Conservation (phyloP, 2,888 invertebrate species). For the Lottia gigantea region DNA sequence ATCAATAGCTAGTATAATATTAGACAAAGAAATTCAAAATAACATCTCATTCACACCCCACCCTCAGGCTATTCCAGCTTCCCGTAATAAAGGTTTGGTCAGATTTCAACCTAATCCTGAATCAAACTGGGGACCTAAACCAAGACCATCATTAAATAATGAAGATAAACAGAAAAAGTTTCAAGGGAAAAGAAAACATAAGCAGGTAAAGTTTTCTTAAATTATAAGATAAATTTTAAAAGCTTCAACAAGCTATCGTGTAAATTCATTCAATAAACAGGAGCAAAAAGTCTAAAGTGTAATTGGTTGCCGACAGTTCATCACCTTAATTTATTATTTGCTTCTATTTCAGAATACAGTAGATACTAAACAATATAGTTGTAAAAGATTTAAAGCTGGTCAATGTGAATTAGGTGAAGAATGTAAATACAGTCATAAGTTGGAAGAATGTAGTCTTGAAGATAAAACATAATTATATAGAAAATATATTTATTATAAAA, state of each 20-base stretch:
- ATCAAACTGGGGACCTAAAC: conserved; percentile 92
- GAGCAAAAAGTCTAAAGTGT: too few species aligned
- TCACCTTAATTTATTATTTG: too few species aligned
- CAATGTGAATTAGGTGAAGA: conserved; percentile 22
- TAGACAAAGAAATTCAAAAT: conserved; percentile 51
- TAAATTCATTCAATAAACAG: too few species aligned
- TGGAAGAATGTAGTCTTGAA: neutral
- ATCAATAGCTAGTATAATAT: conserved; percentile 53
- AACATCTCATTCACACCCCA: conserved; percentile 68
- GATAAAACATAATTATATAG: neutral
- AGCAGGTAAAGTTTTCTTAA: neutral
- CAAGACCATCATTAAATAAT: conserved; percentile 71
- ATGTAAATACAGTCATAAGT: conserved; percentile 23
- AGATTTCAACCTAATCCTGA: conserved; percentile 86
- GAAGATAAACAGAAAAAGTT: neutral
- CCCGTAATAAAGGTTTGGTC: conserved; percentile 78
- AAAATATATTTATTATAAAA: too few species aligned
- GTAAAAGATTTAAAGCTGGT: conserved; percentile 26
- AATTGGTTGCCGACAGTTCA: too few species aligned
- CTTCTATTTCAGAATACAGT: neutral
- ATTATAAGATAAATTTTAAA: too few species aligned
- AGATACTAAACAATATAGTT: conserved; percentile 22
- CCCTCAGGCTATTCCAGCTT: conserved; percentile 83
- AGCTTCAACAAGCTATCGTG: too few species aligned
- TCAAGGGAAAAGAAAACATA: conserved; percentile 1